Base-by-base conservation (phyloP, 2,113 vertebrate species). In the Nansenia antarctica region DNA sequence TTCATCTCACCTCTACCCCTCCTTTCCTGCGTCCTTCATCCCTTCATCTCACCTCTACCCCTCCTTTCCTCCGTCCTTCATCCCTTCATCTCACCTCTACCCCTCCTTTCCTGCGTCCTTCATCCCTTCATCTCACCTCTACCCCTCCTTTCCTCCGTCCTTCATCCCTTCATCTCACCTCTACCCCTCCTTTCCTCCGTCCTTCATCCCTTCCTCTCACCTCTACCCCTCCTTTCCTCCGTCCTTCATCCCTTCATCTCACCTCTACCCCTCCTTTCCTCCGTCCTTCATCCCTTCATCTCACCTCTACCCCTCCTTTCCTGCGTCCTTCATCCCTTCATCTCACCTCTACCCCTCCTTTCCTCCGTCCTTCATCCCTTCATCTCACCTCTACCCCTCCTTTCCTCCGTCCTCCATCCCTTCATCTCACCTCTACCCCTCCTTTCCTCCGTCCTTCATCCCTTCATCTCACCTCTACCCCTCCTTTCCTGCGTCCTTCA, bases 351-450 rank as follows among this genome's bases (percentile, higher is more conserved):
- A 42, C 14, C 39, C 42, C 45, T 2, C 3, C 14, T 20, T 20
- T 2, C 5, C 7, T 49, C 18, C 20, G 6, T 53, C 31, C 3
- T 12, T 20, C 8, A 18, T 7, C 52, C n/a, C 22, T 54, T 22
- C 1, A 3, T 18, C 3, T 47, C 45, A 11, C 45, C 15, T 47
- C 45, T 18, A 14, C 22, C 22, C 22, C 2, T 54, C 9, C 3
- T 5, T 8, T 5, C 24, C 52, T n/a, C n/a, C n/a, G n/a, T 54
- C n/a, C 22, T 9, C 24, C 52, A 7, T 24, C 22, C 52, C 27
- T 22, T 24, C 14, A 54, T 64, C 53, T 64, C 62, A n/a, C 35
- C 32, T 61, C 53, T 31, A 34, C 47, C 31, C 37, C 22, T 55
- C 30, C 18, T 49, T 66, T 18, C 14, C 55, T 30, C 5, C 15